phyloP scores from a whole-genome alignment of 2,113 vertebrate species.

The Dolichallabes microphthalmus region DNA sequence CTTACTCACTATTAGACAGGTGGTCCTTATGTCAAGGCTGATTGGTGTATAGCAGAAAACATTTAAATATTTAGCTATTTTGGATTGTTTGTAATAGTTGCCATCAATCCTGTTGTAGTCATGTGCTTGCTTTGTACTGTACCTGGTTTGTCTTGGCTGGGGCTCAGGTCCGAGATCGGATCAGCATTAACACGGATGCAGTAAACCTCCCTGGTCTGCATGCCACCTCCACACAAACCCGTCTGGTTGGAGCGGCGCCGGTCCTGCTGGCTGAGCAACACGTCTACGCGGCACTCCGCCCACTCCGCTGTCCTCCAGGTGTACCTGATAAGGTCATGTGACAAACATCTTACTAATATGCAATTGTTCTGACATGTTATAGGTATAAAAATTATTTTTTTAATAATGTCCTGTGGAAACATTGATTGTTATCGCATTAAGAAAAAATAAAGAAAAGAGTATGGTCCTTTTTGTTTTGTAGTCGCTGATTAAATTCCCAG shows the following conservation, averaged over 20 bases:
- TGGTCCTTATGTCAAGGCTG: too few relatives aligned
- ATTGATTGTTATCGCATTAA: too few relatives aligned
- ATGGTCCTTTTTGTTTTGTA: not conserved
- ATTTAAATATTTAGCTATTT: not conserved
- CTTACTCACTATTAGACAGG: too few relatives aligned
- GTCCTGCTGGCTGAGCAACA: conserved; percentile 91
- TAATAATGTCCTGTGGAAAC: not conserved
- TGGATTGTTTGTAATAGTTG: not conserved
- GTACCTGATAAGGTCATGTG: conserved; percentile 21
- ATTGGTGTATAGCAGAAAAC: not conserved
- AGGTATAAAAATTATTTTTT: not conserved
- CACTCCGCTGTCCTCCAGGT: conserved; percentile 90
- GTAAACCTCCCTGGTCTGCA: conserved; percentile 88
- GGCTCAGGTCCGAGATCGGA: conserved; percentile 76
- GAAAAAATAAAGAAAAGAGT: not conserved
- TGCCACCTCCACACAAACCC: conserved; percentile 87
- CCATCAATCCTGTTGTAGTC: not conserved
- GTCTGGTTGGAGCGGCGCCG: conserved; percentile 89
- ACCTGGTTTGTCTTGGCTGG: conserved; percentile 85
- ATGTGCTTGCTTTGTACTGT: conserved; percentile 67
- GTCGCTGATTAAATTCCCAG: not conserved
- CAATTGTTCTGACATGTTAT: not conserved
- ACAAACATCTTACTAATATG: not conserved
- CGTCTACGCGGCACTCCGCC: conserved; percentile 89
- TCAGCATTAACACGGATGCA: conserved; percentile 86